phyloP scores from a whole-genome alignment of 1,140 invertebrate genomes.

The Apis cerana region DNA sequence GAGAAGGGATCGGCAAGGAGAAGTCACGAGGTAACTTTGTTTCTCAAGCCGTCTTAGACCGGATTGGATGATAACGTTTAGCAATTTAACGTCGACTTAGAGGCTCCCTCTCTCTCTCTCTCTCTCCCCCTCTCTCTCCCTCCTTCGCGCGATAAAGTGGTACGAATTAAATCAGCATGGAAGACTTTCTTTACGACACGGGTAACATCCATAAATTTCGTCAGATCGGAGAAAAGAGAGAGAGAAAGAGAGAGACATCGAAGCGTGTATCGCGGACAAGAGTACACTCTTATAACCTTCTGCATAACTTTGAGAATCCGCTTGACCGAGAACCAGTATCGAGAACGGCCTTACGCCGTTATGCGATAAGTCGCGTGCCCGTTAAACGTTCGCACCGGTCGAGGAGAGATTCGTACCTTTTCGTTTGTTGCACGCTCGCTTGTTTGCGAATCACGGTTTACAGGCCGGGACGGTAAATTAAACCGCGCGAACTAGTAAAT shows the following conservation, averaged over 20 bases:
- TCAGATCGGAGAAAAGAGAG: conserved; percentile 62
- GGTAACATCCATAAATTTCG: conserved; percentile 72
- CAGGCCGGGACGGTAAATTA: not conserved
- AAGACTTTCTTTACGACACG: conserved; percentile 55
- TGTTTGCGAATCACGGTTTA: conserved; percentile 9
- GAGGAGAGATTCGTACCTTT: conserved; percentile 50
- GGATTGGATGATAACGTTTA: conserved; percentile 35
- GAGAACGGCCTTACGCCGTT: conserved; percentile 79
- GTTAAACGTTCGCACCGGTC: conserved; percentile 68
- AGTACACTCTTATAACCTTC: conserved; percentile 75
- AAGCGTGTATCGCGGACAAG: conserved; percentile 62
- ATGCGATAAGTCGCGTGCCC: conserved; percentile 79
- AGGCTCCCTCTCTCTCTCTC: too few species aligned
- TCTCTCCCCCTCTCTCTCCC: conserved; percentile 1
- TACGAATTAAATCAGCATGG: conserved; percentile 64
- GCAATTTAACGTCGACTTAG: conserved; percentile 42
- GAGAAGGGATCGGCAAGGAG: not conserved
- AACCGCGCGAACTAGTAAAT: conserved; percentile 11
- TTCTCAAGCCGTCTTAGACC: conserved; percentile 13
- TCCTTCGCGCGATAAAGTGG: conserved; percentile 55
- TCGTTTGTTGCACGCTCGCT: conserved; percentile 25
- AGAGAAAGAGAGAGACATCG: conserved; percentile 38
- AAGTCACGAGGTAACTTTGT: conserved; percentile 14
- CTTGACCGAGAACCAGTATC: conserved; percentile 80
- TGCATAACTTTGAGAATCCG: conserved; percentile 77